These are phyloP conservation scores for Megathymus violae DNA, from an alignment of 1,140 invertebrate genomes.

Conservation along the genomic window DNA sequence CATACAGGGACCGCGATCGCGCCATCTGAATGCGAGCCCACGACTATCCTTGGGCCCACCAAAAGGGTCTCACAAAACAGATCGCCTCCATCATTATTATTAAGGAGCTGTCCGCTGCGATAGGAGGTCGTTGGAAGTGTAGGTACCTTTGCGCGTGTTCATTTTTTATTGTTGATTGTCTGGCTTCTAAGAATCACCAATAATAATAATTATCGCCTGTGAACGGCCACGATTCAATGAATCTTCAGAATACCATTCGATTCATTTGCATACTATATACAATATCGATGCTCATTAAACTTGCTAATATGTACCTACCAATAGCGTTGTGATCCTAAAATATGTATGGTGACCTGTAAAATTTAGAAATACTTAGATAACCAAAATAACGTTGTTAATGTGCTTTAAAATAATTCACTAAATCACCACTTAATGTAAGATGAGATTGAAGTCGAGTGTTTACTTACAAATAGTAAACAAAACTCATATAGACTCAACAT, in stretches of 20 bases:
- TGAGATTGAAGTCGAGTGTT: too few relatives aligned
- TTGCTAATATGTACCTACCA: too few relatives aligned
- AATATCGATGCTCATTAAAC: too few relatives aligned
- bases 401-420: too few relatives aligned
- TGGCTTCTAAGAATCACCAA: conserved; percentile 55
- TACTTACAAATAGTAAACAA: too few relatives aligned
- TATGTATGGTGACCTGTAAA: too few relatives aligned
- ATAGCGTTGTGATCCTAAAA: neutral
- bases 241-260: conserved; percentile 40
- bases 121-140: conserved; percentile 57
- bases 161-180: conserved; percentile 71
- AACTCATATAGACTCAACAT: too few relatives aligned
- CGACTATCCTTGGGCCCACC: conserved; percentile 62
- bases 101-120: conserved; percentile 60
- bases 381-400: too few relatives aligned
- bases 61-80: conserved; percentile 56
- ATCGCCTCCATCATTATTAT: conserved; percentile 63
- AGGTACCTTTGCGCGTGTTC: conserved; percentile 56
- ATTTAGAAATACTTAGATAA: too few relatives aligned
- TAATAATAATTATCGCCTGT: conserved; percentile 50
- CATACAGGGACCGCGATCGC: conserved; percentile 49
- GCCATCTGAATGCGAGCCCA: conserved; percentile 56
- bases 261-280: conserved; percentile 44
- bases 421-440: too few relatives aligned
- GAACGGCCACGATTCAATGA: conserved; percentile 45